Base-by-base conservation (phyloP, 2,113 vertebrate genomes). In the Salminus brasiliensis region DNA sequence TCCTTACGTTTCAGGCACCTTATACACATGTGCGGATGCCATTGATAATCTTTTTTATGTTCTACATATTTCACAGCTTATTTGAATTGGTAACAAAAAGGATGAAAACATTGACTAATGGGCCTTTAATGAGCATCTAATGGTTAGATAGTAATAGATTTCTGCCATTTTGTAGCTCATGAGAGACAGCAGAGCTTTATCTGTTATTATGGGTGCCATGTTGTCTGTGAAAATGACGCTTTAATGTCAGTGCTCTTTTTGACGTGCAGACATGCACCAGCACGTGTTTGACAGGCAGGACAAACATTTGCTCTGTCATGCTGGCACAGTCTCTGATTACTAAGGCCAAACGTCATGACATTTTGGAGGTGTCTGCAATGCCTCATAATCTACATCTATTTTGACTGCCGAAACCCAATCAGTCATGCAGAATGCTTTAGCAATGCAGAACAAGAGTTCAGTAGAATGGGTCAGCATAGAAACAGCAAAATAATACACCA, bases 301-400 rank as follows among this genome's bases (percentile, higher is more conserved):
- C 69, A 41, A 76, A 67, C 34, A 67, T 67, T 67, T 67, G 32
- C 32, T 68, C 30, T 65, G 13, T 30, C 39, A 67, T 66, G 30
- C 63, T 68, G 80, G 36, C 23, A 5, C 27, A 52, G 32, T 32
- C 27, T 16, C n/a, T 72, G 70, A 65, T 55, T 52, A 72, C 62
- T 30, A 69, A 45, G 73, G 34, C 76, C 39, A 23, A 29, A 69
- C 34, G 23, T 62, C 74, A 29, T 69, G 78, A 23, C 63, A 73
- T 84, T 80, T 80, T 68, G 23, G 66, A 67, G 41, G 21, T 62
- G 45, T 9, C 45, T 75, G 23, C 47, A 70, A 81, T 59, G 52
- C 36, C 27, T 71, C 67, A 78, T 71, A 39, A 71, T 73, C 13
- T 43, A 7, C 53, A 15, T 68, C 5, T 78, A 27, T 39, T 59